Conservation (phyloP, 2,797 vertebrate genomes). For the Synanceia verrucosa region DNA sequence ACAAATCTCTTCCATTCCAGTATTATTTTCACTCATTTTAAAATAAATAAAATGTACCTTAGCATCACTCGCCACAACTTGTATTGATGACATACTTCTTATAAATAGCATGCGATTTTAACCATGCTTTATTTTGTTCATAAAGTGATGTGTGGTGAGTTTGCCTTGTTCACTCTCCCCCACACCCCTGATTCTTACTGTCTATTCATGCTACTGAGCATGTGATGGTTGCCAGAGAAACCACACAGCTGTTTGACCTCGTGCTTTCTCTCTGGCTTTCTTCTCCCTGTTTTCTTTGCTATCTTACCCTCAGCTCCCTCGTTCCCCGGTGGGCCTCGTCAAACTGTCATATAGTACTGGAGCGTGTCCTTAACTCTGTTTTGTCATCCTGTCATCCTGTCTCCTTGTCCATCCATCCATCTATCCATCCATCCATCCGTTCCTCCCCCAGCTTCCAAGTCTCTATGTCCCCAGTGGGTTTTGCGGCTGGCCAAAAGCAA, state of each 20-base stretch:
- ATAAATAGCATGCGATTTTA: not conserved
- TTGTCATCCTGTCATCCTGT: conserved; percentile 76
- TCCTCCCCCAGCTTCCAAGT: conserved; percentile 33
- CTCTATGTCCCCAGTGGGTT: conserved; percentile 53
- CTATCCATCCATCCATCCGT: conserved; percentile 31
- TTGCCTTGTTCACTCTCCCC: conserved; percentile 17
- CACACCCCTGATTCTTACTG: conserved; percentile 2
- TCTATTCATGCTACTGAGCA: conserved; percentile 41
- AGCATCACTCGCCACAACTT: not conserved
- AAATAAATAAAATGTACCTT: too few species aligned
- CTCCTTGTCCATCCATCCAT: conserved; percentile 55
- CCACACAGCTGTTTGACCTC: conserved; percentile 68
- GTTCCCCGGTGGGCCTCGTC: conserved; percentile 51
- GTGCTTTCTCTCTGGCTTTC: conserved; percentile 30
- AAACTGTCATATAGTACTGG: conserved; percentile 74
- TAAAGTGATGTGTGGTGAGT: not conserved
- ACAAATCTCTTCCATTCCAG: too few species aligned
- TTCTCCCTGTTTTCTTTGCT: conserved; percentile 29
- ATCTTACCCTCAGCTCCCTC: conserved; percentile 37
- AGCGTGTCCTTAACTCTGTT: conserved; percentile 77
- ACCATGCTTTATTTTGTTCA: not conserved
- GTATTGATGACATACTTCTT: not conserved
- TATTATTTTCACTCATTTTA: too few species aligned
- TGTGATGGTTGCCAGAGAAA: conserved; percentile 48
- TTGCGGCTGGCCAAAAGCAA: conserved; percentile 64